A percentile compares a stretch with the other conserved stretches of the same genome.
Conservation (phyloP, 2,797 vertebrate genomes). For the Martes flavigula region DNA sequence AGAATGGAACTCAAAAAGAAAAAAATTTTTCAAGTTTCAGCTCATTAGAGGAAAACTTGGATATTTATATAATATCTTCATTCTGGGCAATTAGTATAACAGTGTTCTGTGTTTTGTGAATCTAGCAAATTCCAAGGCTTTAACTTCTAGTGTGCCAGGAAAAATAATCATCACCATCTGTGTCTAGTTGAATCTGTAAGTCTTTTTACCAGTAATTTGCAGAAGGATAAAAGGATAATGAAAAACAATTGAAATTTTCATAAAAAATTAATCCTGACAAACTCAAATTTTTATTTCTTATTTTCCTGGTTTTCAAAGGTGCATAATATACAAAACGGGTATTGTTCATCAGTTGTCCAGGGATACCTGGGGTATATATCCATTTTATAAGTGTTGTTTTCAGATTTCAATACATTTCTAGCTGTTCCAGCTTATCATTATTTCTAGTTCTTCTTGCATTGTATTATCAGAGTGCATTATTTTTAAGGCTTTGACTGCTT, state of each 20-base stretch:
- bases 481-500: neutral
- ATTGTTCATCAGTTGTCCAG: neutral
- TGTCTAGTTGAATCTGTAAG: neutral
- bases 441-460: neutral
- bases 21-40: conserved; percentile 9
- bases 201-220: neutral
- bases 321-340: neutral
- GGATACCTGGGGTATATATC: neutral
- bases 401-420: neutral
- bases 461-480: neutral
- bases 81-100: neutral
- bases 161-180: neutral
- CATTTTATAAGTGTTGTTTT: neutral
- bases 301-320: neutral
- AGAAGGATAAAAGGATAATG: conserved; percentile 25
- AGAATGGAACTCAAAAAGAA: neutral
- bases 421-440: neutral
- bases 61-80: neutral
- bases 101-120: neutral
- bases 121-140: neutral
- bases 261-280: neutral
- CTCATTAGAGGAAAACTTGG: conserved; percentile 4
- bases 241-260: neutral
- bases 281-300: neutral
- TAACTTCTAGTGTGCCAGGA: neutral